Evolutionary conservation across 92 coral and sea anemone genomes (phyloP), one percentile per base, ranked within the genome.

Genomic region (Hydrozoanthus gracilis): DNA sequence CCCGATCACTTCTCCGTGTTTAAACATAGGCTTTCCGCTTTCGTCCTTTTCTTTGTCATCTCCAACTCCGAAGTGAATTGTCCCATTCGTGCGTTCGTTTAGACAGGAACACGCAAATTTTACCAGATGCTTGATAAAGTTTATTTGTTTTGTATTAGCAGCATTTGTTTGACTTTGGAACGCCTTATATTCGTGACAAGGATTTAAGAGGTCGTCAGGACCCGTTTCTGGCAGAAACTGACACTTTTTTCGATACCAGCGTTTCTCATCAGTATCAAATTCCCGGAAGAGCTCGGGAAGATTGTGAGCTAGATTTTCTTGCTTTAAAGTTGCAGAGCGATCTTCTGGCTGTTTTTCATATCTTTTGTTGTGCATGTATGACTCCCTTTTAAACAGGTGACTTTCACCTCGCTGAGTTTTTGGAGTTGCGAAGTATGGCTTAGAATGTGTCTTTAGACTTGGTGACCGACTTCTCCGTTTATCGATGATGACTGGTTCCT

Each of bases 21-120:
- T 83, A 76, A 15, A 83, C 49, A 51, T 83, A 3, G 87, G 4
- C 3, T 70, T 70, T 27, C 79, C 79, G 8, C 14, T 14, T 5
- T 70, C 10, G 46, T 79, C 84, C 17, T 70, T 72, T 7, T 47
- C 87, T 46, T n/a, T 48, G 27, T 90, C 88, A 64, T 90, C 92
- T 10, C 83, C 92, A 16, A 90, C 92, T n/a, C 92, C 92, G 61
- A 87, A 90, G 78, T 90, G 92, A 49, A 90, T 90, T 0, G 92
- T 90, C 82, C 92, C 92, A 20, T 90, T 90, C n/a, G 92, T 86
- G 61, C 92, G 79, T 75, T 75, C 90, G 48, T 90, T 90, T 3
- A 90, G 27, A 68, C 92, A 90, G 48, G 84, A 84, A 76, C 90
- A 87, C 14, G 92, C 90, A 87, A 90, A 90, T 27, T 85, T 67